These are phyloP conservation scores for Corythucha ciliata DNA, from an alignment of 2,888 invertebrate genomes.

Conservation along the genomic window DNA sequence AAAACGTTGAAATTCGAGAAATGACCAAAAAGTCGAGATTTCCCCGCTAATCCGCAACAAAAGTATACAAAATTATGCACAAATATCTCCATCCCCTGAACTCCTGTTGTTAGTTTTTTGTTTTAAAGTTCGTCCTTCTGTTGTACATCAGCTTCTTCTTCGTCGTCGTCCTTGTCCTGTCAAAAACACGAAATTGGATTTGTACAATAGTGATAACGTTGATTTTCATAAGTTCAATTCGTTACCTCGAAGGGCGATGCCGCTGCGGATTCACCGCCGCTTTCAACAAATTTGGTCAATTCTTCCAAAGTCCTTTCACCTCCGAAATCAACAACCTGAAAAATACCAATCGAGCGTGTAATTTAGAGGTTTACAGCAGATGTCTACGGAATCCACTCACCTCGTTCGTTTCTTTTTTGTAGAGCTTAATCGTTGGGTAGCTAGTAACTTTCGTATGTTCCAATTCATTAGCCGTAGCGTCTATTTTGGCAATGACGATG, in stretches of 20 bases:
- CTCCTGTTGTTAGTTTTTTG: background rate
- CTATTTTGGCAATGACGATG: slow-evolving; percentile 95
- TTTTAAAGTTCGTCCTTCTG: background rate
- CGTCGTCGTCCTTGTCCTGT: background rate
- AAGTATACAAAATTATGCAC: no score
- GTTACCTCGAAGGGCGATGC: slow-evolving; percentile 49
- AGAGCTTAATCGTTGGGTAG: slow-evolving; percentile 91
- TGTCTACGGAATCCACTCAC: slow-evolving; percentile 41
- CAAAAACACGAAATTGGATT: no score
- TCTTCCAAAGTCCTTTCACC: slow-evolving; percentile 92
- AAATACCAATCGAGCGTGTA: slow-evolving; percentile 22
- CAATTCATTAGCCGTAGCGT: slow-evolving; percentile 94
- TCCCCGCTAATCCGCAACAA: no score
- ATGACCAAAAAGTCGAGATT: no score
- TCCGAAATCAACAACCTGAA: slow-evolving; percentile 72
- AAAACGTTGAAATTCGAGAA: no score
- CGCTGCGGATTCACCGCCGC: slow-evolving; percentile 70
- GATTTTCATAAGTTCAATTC: no score
- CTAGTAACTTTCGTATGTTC: slow-evolving; percentile 90
- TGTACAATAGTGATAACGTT: background rate
- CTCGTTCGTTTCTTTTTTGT: slow-evolving; percentile 85
- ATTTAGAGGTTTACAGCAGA: background rate
- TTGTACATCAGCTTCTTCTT: background rate
- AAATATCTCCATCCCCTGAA: no score
- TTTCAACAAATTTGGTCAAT: slow-evolving; percentile 86